A percentile compares a stretch with the other conserved stretches of the same genome.
phyloP scores from a whole-genome alignment of 1,140 invertebrate species.

The Drosophila novamexicana region DNA sequence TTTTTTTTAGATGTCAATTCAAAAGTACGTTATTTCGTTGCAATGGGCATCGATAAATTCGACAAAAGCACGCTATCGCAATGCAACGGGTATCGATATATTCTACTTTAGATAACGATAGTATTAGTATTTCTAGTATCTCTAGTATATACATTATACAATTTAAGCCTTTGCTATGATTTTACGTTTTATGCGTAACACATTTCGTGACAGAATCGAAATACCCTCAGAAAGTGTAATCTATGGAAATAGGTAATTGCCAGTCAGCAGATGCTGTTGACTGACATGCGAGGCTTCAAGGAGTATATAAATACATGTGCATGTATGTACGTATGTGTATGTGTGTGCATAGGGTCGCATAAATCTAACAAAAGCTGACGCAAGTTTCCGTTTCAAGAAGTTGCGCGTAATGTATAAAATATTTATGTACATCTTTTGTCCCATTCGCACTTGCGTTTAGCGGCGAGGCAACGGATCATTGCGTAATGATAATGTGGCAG shows the following conservation, averaged over 20 bases:
- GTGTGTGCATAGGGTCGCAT: not conserved
- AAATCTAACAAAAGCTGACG: constrained; percentile 46
- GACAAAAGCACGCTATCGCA: too few relatives aligned
- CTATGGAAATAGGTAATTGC: constrained; percentile 18
- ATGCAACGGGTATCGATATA: too few relatives aligned
- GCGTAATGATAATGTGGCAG: constrained; percentile 67
- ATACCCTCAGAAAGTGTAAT: not conserved
- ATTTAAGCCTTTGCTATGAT: too few relatives aligned
- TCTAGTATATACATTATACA: too few relatives aligned
- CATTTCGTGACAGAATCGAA: not conserved
- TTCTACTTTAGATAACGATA: too few relatives aligned
- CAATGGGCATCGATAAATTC: too few relatives aligned
- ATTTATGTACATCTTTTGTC: constrained; percentile 8
- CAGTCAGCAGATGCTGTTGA: not conserved
- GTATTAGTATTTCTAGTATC: too few relatives aligned
- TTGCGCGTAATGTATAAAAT: constrained; percentile 17
- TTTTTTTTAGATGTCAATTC: too few relatives aligned
- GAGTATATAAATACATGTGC: not conserved
- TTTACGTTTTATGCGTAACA: not conserved
- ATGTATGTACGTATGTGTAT: not conserved
- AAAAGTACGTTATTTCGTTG: too few relatives aligned
- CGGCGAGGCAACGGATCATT: constrained; percentile 52
- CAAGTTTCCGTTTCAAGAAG: constrained; percentile 44
- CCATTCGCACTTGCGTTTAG: constrained; percentile 1
- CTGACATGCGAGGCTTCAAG: not conserved